A percentile compares a stretch with the other conserved stretches of the same genome.
These are phyloP conservation scores for Perizoma affinitatum DNA, from an alignment of 2,888 invertebrate species.

Conservation along the genomic window DNA sequence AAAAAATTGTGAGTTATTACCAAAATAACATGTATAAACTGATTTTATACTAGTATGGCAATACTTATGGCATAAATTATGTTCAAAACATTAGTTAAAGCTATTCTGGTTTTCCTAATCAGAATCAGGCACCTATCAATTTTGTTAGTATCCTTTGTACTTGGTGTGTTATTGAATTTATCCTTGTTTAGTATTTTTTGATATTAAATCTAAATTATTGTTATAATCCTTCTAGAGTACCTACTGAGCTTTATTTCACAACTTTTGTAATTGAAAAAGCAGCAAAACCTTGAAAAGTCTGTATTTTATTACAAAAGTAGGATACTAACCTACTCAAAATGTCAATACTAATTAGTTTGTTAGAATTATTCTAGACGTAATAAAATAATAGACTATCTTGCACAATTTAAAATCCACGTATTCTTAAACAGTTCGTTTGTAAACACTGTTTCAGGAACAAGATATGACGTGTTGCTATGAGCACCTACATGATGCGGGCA, in stretches of 20 bases:
- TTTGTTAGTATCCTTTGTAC: conserved; percentile 51
- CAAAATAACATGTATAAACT: conserved; percentile 26
- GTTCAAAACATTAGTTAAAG: conserved; percentile 73
- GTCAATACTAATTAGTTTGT: no score
- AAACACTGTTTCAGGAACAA: no score
- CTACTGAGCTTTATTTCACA: no score
- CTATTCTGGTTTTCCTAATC: conserved; percentile 55
- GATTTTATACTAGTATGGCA: conserved; percentile 56
- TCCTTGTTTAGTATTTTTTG: not conserved
- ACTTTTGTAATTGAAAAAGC: no score
- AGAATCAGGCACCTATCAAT: conserved; percentile 47
- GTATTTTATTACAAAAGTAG: no score
- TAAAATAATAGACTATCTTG: no score
- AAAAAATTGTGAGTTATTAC: conserved; percentile 18
- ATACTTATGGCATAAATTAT: conserved; percentile 64
- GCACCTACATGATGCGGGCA: no score
- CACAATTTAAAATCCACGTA: no score
- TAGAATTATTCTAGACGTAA: no score
- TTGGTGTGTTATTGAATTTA: conserved; percentile 13
- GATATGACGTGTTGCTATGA: no score
- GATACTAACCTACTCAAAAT: not conserved
- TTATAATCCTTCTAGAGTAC: not conserved
- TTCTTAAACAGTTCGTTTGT: no score
- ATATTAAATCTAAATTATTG: not conserved
- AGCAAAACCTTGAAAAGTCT: no score